phyloP scores from a whole-genome alignment of 2,797 vertebrate genomes.

The Sciaenops ocellatus region DNA sequence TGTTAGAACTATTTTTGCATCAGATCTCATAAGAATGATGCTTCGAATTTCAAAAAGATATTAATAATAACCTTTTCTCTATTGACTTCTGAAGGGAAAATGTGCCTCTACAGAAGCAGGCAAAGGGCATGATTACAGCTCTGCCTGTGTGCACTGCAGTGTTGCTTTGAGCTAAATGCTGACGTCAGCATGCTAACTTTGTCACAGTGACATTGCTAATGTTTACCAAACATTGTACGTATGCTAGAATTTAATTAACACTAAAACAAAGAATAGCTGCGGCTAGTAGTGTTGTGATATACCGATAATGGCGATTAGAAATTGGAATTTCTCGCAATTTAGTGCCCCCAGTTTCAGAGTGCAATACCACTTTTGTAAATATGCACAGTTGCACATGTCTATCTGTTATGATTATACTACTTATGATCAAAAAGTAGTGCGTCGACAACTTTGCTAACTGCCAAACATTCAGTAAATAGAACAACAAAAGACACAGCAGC shows the following conservation, averaged over 20 bases:
- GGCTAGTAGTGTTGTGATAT: no score
- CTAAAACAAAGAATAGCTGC: not conserved
- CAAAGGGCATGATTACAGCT: not conserved
- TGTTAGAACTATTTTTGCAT: conserved; percentile 18
- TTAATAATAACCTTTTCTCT: not conserved
- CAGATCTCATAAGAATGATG: not conserved
- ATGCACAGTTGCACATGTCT: no score
- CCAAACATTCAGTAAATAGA: no score
- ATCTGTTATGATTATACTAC: no score
- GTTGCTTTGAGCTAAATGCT: not conserved
- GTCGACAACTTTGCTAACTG: no score
- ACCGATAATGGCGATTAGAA: no score
- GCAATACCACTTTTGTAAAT: no score
- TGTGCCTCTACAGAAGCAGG: not conserved
- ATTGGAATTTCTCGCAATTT: no score
- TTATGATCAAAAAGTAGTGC: no score
- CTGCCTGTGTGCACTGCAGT: not conserved
- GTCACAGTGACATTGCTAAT: not conserved
- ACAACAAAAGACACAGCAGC: no score
- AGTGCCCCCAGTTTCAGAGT: no score
- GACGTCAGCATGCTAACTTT: not conserved
- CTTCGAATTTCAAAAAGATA: conserved; percentile 8
- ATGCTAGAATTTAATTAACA: not conserved
- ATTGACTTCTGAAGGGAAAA: conserved; percentile 7
- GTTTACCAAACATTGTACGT: not conserved